Percentiles rank a stretch among this genome's conserved stretches.
These are phyloP conservation scores for Rhagonycha lutea DNA, from an alignment of 2,888 invertebrate species.

Conservation along the genomic window DNA sequence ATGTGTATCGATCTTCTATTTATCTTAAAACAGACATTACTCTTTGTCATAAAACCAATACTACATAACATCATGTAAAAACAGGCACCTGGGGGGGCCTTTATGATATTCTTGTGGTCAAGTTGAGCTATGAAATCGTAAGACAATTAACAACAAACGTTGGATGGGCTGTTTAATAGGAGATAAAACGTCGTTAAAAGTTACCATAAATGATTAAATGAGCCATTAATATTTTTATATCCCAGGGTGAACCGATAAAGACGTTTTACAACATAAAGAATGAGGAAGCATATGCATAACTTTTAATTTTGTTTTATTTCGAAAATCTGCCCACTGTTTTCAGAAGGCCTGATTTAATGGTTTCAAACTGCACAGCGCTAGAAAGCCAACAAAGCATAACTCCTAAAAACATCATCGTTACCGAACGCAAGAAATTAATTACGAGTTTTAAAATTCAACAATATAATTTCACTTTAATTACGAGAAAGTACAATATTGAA, in stretches of 20 bases:
- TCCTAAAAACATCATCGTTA: not conserved
- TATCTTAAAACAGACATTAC: not conserved
- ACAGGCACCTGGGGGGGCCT: not conserved
- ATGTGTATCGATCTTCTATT: not conserved
- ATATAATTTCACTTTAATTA: slow-evolving; percentile 15
- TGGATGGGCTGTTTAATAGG: not conserved
- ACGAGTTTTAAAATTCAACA: not conserved
- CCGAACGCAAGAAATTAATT: not conserved
- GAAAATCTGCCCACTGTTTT: not conserved
- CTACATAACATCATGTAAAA: not conserved
- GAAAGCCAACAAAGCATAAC: not conserved
- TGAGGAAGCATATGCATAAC: not conserved
- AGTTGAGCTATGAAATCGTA: not conserved
- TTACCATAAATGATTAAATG: not conserved
- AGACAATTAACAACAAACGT: not conserved
- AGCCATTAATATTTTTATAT: not conserved
- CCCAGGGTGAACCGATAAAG: not conserved
- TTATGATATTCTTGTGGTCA: not conserved
- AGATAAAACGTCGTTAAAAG: not conserved
- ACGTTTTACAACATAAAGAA: not conserved
- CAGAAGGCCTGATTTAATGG: not conserved
- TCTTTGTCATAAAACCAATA: not conserved
- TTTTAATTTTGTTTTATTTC: not conserved
- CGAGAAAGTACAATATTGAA: slow-evolving; percentile 9
- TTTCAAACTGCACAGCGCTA: not conserved